phyloP scores from a whole-genome alignment of 2,888 invertebrate genomes.

The Aproaerema taeniolella region DNA sequence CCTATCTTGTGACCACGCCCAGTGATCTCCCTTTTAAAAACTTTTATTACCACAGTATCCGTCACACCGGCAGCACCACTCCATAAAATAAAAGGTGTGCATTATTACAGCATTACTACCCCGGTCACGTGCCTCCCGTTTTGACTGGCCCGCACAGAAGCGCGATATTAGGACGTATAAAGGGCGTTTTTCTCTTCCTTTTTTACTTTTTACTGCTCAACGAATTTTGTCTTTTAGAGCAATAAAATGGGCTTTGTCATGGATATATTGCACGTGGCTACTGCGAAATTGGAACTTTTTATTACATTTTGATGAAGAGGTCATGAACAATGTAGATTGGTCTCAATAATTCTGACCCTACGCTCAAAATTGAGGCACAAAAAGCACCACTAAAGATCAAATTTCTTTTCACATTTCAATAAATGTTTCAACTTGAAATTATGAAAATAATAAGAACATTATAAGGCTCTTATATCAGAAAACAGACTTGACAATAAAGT shows the following conservation, averaged over 20 bases:
- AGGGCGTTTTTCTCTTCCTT: constrained; percentile 40
- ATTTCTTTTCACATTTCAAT: too few species aligned
- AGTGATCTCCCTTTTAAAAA: too few species aligned
- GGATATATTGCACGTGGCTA: constrained; percentile 17
- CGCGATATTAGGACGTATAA: constrained; percentile 50
- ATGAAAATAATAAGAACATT: too few species aligned
- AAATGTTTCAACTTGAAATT: too few species aligned
- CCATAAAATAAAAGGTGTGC: constrained; percentile 33
- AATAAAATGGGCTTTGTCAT: constrained; percentile 29
- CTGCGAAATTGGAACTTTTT: too few species aligned
- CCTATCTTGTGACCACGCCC: too few species aligned
- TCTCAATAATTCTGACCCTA: too few species aligned
- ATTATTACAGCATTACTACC: constrained; percentile 42
- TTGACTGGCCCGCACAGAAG: constrained; percentile 45
- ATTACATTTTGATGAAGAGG: too few species aligned
- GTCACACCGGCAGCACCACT: constrained; percentile 14
- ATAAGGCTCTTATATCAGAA: too few species aligned
- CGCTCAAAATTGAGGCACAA: too few species aligned
- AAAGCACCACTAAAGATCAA: too few species aligned
- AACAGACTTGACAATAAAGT: constrained; percentile 3
- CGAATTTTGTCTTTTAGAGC: constrained; percentile 48
- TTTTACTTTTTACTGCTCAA: constrained; percentile 51
- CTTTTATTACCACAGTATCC: background rate
- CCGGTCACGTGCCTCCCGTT: constrained; percentile 60
- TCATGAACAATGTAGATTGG: too few species aligned